Evolutionary conservation across 1,140 invertebrate genomes (phyloP).

Genomic region (Plectrocnemia conspersa): DNA sequence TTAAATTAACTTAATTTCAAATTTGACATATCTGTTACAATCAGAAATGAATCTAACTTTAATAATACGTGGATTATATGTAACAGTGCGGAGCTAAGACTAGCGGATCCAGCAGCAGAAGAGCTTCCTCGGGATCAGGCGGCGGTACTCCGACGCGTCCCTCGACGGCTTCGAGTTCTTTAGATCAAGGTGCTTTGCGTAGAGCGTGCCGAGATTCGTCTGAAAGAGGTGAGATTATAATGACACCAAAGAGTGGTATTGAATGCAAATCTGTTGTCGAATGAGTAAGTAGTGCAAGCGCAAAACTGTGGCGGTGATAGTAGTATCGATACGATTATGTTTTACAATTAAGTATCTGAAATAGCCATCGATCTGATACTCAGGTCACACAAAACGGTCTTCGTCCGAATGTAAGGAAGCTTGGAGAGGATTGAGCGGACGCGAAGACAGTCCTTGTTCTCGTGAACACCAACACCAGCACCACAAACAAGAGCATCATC

Average conservation of each 20-base stretch:
- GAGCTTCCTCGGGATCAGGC: constrained; percentile 8
- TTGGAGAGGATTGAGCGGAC: constrained; percentile 27
- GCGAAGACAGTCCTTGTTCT: constrained; percentile 17
- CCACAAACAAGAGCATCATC: constrained; percentile 11
- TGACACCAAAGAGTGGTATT: no score
- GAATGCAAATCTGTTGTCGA: no score
- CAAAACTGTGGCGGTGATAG: no score
- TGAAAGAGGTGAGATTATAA: constrained; percentile 23
- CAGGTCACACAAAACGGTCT: constrained; percentile 45
- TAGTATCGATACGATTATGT: no score
- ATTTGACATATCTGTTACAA: background rate
- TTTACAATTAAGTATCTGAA: background rate
- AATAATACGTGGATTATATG: background rate
- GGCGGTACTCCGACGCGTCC: constrained; percentile 1
- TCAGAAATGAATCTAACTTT: no score
- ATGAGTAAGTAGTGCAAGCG: no score
- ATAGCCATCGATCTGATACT: background rate
- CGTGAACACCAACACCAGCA: constrained; percentile 8
- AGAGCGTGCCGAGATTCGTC: constrained; percentile 25
- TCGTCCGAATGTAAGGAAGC: constrained; percentile 44
- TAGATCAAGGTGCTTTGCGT: constrained; percentile 31
- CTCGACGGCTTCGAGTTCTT: constrained; percentile 28
- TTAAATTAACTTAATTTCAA: constrained; percentile 3
- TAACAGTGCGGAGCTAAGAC: constrained; percentile 29
- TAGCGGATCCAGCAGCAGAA: constrained; percentile 3